Conservation (phyloP, 2,888 invertebrate genomes). For the Drosophila affinis region DNA sequence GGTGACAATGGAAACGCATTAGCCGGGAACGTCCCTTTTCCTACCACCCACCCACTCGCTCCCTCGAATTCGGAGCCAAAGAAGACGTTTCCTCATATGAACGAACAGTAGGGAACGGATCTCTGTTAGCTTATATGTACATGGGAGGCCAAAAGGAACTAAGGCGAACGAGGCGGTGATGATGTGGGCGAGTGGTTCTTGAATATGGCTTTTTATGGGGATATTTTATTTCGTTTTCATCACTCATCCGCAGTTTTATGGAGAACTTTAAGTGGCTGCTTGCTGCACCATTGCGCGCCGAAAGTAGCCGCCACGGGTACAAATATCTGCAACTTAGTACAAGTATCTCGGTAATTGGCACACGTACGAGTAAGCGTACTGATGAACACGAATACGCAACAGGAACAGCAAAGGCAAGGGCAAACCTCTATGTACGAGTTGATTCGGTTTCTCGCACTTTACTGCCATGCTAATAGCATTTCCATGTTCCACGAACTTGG, state of each 20-base stretch:
- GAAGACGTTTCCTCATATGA: constrained; percentile 17
- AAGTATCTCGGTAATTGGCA: constrained; percentile 57
- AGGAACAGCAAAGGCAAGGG: too few species aligned
- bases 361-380: constrained; percentile 23
- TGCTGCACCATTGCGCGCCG: constrained; percentile 45
- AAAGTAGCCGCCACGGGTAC: constrained; percentile 15
- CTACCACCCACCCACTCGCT: not conserved
- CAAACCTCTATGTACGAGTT: constrained; percentile 18
- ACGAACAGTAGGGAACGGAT: not conserved
- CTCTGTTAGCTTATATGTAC: constrained; percentile 2
- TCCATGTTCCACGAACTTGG: constrained; percentile 60
- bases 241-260: constrained; percentile 62
- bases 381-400: too few species aligned
- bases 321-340: constrained; percentile 39
- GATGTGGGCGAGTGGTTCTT: constrained; percentile 1
- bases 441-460: constrained; percentile 62
- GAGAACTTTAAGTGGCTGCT: constrained; percentile 52
- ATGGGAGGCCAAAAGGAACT: constrained; percentile 9
- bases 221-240: constrained; percentile 53
- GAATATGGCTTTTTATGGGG: constrained; percentile 27
- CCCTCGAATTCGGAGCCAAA: constrained; percentile 1
- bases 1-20: constrained; percentile 77
- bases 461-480: constrained; percentile 73
- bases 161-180: not conserved
- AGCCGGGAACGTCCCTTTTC: constrained; percentile 33